Evolutionary conservation across 2,113 vertebrate species (phyloP).

Genomic region (Lasiurus cinereus): DNA sequence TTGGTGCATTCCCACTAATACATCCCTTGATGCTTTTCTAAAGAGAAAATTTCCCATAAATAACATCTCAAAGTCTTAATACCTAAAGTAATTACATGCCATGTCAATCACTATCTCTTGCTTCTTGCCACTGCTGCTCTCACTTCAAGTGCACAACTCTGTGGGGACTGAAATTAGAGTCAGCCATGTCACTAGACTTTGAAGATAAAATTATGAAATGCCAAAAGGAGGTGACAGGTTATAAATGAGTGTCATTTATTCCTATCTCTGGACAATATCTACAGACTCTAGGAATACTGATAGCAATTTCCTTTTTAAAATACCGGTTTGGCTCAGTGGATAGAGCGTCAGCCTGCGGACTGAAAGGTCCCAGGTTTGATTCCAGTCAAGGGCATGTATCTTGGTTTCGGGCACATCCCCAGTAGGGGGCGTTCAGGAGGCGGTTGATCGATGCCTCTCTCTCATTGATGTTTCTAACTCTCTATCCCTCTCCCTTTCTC

Average conservation of each 20-base stretch:
- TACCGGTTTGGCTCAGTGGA: no score
- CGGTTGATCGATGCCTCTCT: no score
- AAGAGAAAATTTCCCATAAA: constrained; percentile 57
- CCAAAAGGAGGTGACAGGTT: constrained; percentile 55
- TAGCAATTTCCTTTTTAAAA: neutral
- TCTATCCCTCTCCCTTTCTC: no score
- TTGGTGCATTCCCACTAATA: neutral
- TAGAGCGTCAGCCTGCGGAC: no score
- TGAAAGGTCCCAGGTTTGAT: no score
- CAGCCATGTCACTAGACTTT: constrained; percentile 22
- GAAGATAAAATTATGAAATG: constrained; percentile 66
- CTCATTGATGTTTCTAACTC: no score
- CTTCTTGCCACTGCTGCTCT: constrained; percentile 8
- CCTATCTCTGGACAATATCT: constrained; percentile 52
- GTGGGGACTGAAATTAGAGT: constrained; percentile 37
- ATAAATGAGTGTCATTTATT: constrained; percentile 66
- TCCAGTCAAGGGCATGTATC: no score
- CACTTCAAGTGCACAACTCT: constrained; percentile 40
- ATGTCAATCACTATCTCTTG: constrained; percentile 5
- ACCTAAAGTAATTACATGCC: constrained; percentile 28
- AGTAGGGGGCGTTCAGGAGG: no score
- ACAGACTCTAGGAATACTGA: neutral
- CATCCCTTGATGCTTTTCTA: constrained; percentile 42
- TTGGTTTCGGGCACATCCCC: no score
- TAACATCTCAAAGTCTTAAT: constrained; percentile 39